Evolutionary conservation across 2,797 vertebrate species (phyloP).

Genomic region (Sebastes steindachneri): DNA sequence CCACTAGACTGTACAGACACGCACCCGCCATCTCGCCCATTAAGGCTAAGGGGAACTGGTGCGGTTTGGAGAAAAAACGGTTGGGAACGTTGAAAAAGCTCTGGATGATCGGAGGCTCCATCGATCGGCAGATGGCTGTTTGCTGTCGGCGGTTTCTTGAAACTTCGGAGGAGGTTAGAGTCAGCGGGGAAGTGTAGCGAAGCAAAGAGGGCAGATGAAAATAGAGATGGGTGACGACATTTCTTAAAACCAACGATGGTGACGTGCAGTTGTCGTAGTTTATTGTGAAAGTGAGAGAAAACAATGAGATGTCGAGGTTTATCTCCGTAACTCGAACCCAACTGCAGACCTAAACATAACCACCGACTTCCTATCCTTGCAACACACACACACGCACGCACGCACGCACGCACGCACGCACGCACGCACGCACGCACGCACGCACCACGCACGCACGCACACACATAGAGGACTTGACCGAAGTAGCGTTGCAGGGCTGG

Average conservation of each 20-base stretch:
- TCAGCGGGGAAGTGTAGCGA: conserved; percentile 80
- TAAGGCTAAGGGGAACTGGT: conserved; percentile 78
- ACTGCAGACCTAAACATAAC: neutral
- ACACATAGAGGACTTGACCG: too few species aligned
- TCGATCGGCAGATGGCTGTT: conserved; percentile 91
- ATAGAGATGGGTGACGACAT: neutral
- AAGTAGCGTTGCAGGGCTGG: neutral
- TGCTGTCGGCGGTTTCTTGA: conserved; percentile 84
- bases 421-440: too few species aligned
- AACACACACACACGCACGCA: neutral
- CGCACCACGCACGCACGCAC: too few species aligned
- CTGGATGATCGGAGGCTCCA: conserved; percentile 67
- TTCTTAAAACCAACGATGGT: neutral
- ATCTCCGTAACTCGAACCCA: neutral
- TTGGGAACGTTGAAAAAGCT: conserved; percentile 44
- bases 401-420: too few species aligned
- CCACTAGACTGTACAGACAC: conserved; percentile 59
- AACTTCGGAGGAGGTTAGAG: conserved; percentile 78
- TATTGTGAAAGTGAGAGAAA: neutral
- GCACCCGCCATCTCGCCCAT: conserved; percentile 66
- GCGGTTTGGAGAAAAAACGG: conserved; percentile 76
- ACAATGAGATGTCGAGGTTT: neutral
- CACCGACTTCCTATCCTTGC: neutral
- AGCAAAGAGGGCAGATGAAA: conserved; percentile 19
- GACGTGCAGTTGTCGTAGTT: neutral